Evolutionary conservation across 1,140 invertebrate species (phyloP).

Genomic region (Calephelis nemesis): DNA sequence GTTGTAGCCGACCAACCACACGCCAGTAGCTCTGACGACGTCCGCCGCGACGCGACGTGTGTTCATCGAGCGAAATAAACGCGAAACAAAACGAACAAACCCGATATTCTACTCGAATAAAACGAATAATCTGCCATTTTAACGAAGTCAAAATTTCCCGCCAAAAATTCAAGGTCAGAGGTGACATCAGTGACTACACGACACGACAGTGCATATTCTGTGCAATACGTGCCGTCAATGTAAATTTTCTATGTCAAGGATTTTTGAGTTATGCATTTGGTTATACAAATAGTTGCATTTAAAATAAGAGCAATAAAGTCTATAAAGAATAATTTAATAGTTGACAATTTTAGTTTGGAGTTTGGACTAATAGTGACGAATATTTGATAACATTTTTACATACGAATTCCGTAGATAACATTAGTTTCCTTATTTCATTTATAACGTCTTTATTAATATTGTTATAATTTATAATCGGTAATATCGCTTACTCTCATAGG

Average conservation of each 20-base stretch:
- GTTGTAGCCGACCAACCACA: slow-evolving; percentile 36
- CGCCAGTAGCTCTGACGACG: slow-evolving; percentile 55
- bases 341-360: background rate
- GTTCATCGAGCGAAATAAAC: slow-evolving; percentile 35
- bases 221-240: background rate
- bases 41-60: slow-evolving; percentile 50
- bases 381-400: slow-evolving; percentile 14
- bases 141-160: slow-evolving; percentile 42
- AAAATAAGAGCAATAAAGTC: no score
- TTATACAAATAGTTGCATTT: no score
- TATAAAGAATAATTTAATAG: background rate
- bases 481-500: no score
- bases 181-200: slow-evolving; percentile 18
- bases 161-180: slow-evolving; percentile 35
- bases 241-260: no score
- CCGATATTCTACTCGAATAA: slow-evolving; percentile 56
- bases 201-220: background rate
- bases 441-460: background rate
- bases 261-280: no score
- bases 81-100: slow-evolving; percentile 54
- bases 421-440: slow-evolving; percentile 1
- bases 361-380: slow-evolving; percentile 17
- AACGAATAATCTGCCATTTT: slow-evolving; percentile 27
- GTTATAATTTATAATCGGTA: no score
- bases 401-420: background rate